Evolutionary conservation across 2,797 vertebrate genomes (phyloP).

Genomic region (Cirrhinus molitorella): DNA sequence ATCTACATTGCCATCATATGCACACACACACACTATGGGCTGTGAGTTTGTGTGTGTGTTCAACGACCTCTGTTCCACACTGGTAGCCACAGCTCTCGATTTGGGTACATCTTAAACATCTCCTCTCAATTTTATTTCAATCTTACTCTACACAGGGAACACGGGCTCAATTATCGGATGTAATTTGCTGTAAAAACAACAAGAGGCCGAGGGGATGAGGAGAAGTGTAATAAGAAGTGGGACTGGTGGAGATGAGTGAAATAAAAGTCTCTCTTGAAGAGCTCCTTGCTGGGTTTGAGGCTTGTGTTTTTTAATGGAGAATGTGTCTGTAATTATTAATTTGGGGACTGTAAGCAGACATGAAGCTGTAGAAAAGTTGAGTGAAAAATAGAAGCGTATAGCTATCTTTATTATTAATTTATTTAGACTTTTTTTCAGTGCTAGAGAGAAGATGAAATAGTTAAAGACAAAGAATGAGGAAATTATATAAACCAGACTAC

Average conservation of each 20-base stretch:
- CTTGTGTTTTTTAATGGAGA: constrained; percentile 1
- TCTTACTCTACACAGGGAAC: constrained; percentile 36
- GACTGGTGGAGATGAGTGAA: background rate
- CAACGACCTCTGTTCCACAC: constrained; percentile 25
- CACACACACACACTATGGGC: constrained; percentile 12
- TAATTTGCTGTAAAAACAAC: constrained; percentile 49
- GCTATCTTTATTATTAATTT: background rate
- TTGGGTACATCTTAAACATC: constrained; percentile 42
- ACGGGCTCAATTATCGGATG: constrained; percentile 30
- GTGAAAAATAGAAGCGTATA: background rate
- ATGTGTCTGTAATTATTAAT: background rate
- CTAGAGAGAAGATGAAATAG: background rate
- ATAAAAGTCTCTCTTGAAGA: background rate
- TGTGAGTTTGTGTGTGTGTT: background rate
- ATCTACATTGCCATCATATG: background rate
- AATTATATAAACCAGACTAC: too few species aligned
- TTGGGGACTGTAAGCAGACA: background rate
- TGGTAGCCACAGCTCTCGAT: constrained; percentile 25
- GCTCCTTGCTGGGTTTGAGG: background rate
- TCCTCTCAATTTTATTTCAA: constrained; percentile 44
- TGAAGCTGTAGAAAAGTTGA: background rate
- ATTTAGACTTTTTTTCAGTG: background rate
- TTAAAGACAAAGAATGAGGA: background rate
- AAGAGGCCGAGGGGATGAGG: constrained; percentile 24
- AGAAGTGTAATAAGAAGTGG: constrained; percentile 21